A percentile compares a stretch with the other conserved stretches of the same genome.
Evolutionary conservation across 2,888 invertebrate species (phyloP).

Genomic region (Nasonovia ribisnigri): DNA sequence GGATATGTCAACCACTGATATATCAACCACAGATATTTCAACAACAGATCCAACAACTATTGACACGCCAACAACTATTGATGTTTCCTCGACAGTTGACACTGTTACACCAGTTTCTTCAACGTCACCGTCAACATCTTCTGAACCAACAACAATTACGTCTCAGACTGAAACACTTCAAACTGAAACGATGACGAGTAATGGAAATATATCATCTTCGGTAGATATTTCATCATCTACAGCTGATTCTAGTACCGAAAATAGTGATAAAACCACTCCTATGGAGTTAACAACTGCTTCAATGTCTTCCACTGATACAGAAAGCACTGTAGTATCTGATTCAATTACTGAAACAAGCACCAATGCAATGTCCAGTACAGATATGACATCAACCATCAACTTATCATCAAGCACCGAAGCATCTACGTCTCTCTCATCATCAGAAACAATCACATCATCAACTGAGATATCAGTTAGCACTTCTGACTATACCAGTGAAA

Average conservation of each 20-base stretch:
- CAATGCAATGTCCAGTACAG: neutral
- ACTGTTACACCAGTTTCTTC: neutral
- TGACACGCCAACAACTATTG: slow-evolving; percentile 28
- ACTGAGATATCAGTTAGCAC: neutral
- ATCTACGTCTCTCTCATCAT: slow-evolving; percentile 6
- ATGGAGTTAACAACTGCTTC: neutral
- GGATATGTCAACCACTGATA: slow-evolving; percentile 47
- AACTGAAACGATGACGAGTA: slow-evolving; percentile 34
- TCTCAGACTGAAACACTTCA: neutral
- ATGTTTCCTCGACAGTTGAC: slow-evolving; percentile 19
- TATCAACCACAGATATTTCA: slow-evolving; percentile 41
- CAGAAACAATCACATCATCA: slow-evolving; percentile 17
- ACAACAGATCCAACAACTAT: slow-evolving; percentile 35
- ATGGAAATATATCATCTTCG: slow-evolving; percentile 32
- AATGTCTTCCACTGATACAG: neutral
- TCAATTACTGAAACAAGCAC: slow-evolving; percentile 23
- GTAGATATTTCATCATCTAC: slow-evolving; percentile 12
- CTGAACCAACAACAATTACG: neutral
- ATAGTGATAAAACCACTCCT: neutral
- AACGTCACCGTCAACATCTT: neutral
- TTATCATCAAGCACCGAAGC: slow-evolving; percentile 28
- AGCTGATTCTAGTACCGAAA: slow-evolving; percentile 15
- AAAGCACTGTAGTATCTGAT: neutral
- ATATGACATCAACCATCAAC: neutral
- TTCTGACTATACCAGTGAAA: slow-evolving; percentile 25